Evolutionary conservation across 2,113 vertebrate genomes (phyloP), one percentile per base, ranked within the genome.

Genomic region (Salvelinus namaycush): DNA sequence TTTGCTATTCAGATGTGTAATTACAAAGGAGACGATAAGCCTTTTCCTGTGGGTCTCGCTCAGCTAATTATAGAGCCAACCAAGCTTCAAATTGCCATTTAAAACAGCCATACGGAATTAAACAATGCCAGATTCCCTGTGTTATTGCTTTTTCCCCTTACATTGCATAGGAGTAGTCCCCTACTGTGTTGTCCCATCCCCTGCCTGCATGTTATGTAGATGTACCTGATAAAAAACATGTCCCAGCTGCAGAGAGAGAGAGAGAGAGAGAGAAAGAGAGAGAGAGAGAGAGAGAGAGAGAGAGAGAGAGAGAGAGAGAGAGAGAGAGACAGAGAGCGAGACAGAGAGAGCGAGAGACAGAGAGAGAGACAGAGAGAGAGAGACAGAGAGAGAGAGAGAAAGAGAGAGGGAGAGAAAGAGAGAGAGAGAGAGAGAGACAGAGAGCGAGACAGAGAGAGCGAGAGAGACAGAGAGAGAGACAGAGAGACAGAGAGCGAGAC

Each of bases 41-140:
- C 81, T 65, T 62, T 64, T 83, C 84, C 80, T 85, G 77, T 87
- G 92, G 92, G 93, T 93, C 39, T 83, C 86, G 89, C 82, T 82
- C 83, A 86, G 86, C 90, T 93, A 92, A 93, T 94, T 94, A 93
- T 90, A 88, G 90, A 93, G 89, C 87, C 89, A 93, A 86, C 89
- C 74, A 90, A 93, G 93, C 92, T 89, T 93, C 89, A 93, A 93
- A 93, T 93, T 93, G 91, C 89, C 90, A 90, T 93, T 93, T 93
- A 90, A 92, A 92, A 91, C 88, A 92, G 88, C 87, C 89, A 90
- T 91, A 92, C 89, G 87, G 87, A 87, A 90, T 83, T 87, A 92
- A 88, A 93, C 90, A 92, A 90, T 90, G 92, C 89, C 88, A 90
- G 83, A 88, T 83, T 90, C 86, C 88, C 89, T 29, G 64, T 22